These are phyloP conservation scores for Porites lobata DNA, from an alignment of 92 coral and sea anemone species.

Conservation along the genomic window DNA sequence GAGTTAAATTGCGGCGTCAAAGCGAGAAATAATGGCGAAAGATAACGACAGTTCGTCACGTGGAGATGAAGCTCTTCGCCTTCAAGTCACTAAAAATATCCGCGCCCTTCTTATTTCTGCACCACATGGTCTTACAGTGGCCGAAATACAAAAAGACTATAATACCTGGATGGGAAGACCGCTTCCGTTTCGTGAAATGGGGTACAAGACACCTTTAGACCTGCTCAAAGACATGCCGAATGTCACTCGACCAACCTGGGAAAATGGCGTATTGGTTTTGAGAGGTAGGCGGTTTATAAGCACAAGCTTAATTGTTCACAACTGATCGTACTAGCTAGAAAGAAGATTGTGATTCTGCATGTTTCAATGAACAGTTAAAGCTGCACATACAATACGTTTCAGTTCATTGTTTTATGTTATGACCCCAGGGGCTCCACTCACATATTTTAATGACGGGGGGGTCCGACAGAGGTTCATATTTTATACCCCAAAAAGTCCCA, in stretches of 20 bases:
- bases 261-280: constrained; percentile 81
- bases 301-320: neutral
- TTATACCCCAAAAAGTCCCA: too few relatives aligned
- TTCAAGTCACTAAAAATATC: constrained; percentile 75
- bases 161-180: constrained; percentile 87
- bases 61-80: constrained; percentile 59
- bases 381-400: too few relatives aligned
- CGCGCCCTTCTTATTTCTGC: constrained; percentile 97
- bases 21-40: constrained; percentile 6
- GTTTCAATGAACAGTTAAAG: neutral
- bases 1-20: neutral
- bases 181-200: constrained; percentile 88
- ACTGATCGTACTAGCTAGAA: neutral
- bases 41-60: constrained; percentile 42
- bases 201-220: constrained; percentile 76
- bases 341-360: neutral
- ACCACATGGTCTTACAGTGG: constrained; percentile 88
- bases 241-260: constrained; percentile 86
- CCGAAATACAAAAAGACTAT: constrained; percentile 93
- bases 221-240: constrained; percentile 93
- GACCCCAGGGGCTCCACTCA: too few relatives aligned
- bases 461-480: too few relatives aligned
- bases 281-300: constrained; percentile 67
- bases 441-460: too few relatives aligned
- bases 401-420: neutral